These are phyloP conservation scores for Plecotus auritus DNA, from an alignment of 2,113 vertebrate species.

Conservation along the genomic window DNA sequence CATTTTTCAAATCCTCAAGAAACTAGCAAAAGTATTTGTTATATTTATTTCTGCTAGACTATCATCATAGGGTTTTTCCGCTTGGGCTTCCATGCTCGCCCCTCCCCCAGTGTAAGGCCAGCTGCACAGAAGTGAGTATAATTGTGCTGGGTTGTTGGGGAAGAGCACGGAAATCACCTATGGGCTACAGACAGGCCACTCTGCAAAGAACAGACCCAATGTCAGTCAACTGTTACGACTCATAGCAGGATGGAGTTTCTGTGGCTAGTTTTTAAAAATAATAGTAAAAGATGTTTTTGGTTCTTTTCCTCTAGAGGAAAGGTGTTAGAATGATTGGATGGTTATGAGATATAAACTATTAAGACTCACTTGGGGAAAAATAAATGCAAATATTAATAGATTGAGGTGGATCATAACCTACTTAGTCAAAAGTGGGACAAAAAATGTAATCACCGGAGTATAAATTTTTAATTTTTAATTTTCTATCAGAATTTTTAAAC, in stretches of 20 bases:
- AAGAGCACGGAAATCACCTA: background rate
- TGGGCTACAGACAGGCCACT: background rate
- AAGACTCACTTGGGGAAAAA: background rate
- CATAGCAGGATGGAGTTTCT: background rate
- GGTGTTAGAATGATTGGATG: background rate
- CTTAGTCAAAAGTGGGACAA: background rate
- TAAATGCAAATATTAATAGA: background rate
- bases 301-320: background rate
- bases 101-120: background rate
- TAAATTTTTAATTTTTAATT: background rate
- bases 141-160: too few relatives aligned
- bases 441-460: background rate
- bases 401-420: background rate
- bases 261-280: background rate
- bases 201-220: background rate
- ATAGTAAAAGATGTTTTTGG: background rate
- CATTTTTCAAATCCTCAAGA: background rate
- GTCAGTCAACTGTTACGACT: background rate
- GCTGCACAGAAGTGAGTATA: background rate
- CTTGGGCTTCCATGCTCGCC: background rate
- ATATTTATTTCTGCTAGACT: background rate
- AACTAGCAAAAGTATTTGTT: background rate
- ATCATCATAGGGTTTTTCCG: background rate
- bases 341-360: background rate
- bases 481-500: background rate